Evolutionary conservation across 2,797 vertebrate genomes (phyloP), one percentile per base, ranked within the genome.

Genomic region (Danio choprae): DNA sequence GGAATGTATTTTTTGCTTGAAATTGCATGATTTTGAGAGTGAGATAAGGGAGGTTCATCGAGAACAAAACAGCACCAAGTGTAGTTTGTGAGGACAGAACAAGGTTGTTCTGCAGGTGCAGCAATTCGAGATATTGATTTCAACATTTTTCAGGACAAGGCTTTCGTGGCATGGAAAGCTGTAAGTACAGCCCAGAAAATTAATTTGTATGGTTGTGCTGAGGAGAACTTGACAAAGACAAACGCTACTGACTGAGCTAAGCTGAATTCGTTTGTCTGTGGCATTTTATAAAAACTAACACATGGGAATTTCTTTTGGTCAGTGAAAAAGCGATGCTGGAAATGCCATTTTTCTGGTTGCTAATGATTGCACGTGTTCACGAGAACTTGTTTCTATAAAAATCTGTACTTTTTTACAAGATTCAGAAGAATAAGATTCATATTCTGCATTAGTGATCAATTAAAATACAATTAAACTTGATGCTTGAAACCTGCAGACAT

Each of bases 41-140:
- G 44, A 68, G 63, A 75, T 16, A 46, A 68, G 43, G 29, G 53
- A 59, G 64, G 29, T 13, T 55, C 9, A 65, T 58, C 38, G 8
- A 38, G 44, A 50, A 58, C 22, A 72, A 18, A 53, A 43, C 58
- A 62, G 77, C 44, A 51, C 36, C 22, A 43, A 79, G 4, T 10
- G 0, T 43, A 60, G 44, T 51, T 79, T 43, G 56, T 38, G 5
- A 38, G 68, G 48, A 80, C 68, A 63, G 77, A 64, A 80, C 58
- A 64, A 73, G 77, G 46, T 80, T 72, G 77, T 80, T 73, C 48
- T 64, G 77, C 77, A 80, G 77, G 69, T 80, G 77, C 77, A 40
- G 77, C 68, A 60, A 70, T 73, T 73, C 50, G 18, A 59, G 74
- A 65, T 80, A 80, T 80, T 64, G 77, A 80, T 80, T 79, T 70